A percentile compares a stretch with the other conserved stretches of the same genome.
phyloP scores from a whole-genome alignment of 2,797 vertebrate genomes.

The Triplophysa bombifrons region DNA sequence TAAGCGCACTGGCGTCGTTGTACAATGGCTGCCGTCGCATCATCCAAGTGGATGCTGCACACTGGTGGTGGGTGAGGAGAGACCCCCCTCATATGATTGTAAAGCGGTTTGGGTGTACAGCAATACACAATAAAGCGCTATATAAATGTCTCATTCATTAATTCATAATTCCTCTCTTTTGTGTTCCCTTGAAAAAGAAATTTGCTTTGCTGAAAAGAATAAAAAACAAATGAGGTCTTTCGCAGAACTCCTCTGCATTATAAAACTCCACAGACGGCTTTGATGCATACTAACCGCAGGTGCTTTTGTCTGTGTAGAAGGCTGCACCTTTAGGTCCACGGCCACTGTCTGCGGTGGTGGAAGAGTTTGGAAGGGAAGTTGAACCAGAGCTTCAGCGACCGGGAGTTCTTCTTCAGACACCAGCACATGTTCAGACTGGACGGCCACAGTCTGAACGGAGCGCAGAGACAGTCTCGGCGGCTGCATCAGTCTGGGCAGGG shows the following conservation, averaged over 20 bases:
- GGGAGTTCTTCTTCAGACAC: constrained; percentile 86
- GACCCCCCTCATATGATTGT: too few relatives aligned
- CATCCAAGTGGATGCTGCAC: too few relatives aligned
- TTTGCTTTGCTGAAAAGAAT: not conserved
- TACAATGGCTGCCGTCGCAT: too few relatives aligned
- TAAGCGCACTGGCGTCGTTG: too few relatives aligned
- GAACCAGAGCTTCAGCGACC: constrained; percentile 84
- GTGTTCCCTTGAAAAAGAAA: not conserved
- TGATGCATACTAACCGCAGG: constrained; percentile 73
- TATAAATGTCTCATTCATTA: too few relatives aligned
- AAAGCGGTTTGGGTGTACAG: too few relatives aligned
- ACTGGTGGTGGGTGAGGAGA: too few relatives aligned
- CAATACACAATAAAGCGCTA: too few relatives aligned
- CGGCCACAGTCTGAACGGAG: constrained; percentile 85
- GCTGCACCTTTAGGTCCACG: constrained; percentile 89
- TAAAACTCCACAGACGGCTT: not conserved
- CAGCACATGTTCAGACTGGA: constrained; percentile 84
- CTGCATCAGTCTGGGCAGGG: constrained; percentile 71
- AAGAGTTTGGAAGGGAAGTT: constrained; percentile 80
- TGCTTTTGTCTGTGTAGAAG: constrained; percentile 73
- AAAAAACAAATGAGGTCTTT: too few relatives aligned
- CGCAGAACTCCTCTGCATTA: not conserved
- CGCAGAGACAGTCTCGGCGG: constrained; percentile 81
- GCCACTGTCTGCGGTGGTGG: constrained; percentile 91
- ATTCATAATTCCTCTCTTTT: too few relatives aligned